Conservation (phyloP, 1,140 invertebrate species). For the Danaus melanippus region DNA sequence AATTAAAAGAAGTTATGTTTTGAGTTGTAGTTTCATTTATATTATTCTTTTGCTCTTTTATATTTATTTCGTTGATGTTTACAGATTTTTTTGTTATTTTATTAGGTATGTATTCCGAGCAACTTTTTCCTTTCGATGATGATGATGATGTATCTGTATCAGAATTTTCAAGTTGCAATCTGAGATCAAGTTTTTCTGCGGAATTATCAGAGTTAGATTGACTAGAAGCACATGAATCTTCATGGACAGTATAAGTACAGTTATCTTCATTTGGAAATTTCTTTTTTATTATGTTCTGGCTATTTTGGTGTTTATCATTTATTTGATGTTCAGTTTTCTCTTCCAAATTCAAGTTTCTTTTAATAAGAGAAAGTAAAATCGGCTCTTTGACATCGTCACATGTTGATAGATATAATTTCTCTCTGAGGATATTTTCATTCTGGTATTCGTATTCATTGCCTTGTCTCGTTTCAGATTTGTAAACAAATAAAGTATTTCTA, state of each 20-base stretch:
- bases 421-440: conserved; percentile 37
- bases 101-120: conserved; percentile 60
- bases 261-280: conserved; percentile 47
- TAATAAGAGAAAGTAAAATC: conserved; percentile 50
- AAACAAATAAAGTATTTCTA: conserved; percentile 68
- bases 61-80: conserved; percentile 11
- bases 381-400: conserved; percentile 44
- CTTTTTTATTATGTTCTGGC: conserved; percentile 16
- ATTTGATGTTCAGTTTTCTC: conserved; percentile 23
- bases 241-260: conserved; percentile 60
- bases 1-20: no score
- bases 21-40: conserved; percentile 4
- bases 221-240: conserved; percentile 53
- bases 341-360: conserved; percentile 33
- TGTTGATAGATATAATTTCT: conserved; percentile 46
- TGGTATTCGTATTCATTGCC: conserved; percentile 57
- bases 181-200: conserved; percentile 55
- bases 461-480: conserved; percentile 66
- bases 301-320: conserved; percentile 25
- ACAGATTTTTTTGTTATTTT: conserved; percentile 28
- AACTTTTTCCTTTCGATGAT: conserved; percentile 49
- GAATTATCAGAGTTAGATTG: conserved; percentile 59
- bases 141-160: conserved; percentile 64
- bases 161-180: conserved; percentile 54
- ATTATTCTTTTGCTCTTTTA: conserved; percentile 12